Base-by-base conservation (phyloP, 2,113 vertebrate genomes). In the Narcine bancroftii region DNA sequence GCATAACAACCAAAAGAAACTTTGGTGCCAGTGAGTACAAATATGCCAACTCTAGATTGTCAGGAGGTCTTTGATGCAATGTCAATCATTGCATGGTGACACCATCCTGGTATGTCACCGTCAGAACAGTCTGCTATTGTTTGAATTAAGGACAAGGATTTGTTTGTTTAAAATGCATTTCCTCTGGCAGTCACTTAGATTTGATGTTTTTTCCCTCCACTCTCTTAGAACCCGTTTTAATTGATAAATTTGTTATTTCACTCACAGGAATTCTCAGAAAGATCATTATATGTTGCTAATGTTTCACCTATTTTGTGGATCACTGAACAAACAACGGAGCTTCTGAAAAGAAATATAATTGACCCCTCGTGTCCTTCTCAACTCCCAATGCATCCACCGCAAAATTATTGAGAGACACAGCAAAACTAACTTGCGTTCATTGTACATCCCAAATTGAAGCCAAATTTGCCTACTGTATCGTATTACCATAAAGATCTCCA, bases 121-220 rank as follows among this genome's bases (percentile, higher is more conserved):
- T 47, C 24, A 66, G 60, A 89, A 89, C 87, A 89, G 36, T 4
- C 19, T 42, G 87, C 29, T 53, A 89, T 65, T 89, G 85, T 89
- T 36, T 26, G 60, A 89, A 89, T 66, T 36, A 42, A 60, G 60
- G 24, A 60, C 87, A 66, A 66, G 39, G 7, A 66, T 21, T 39
- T 60, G 66, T 89, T 66, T 65, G 83, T 65, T 65, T 66, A 36
- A 42, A 66, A 66, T 21, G 60, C 36, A 19, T 53, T 53, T 87
- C 66, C 56, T 29, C 6, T 89, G n/a, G 33, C 87, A 66, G 56
- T 63, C 17, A 87, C 5, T 36, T 21, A 21, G 21, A 53, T 81
- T 89, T 65, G n/a, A 66, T 65, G 60, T 15, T 3, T 33, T n/a
- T 15, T 6, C 24, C 26, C 50, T 47, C 26, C 79, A 47, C n/a